Base-by-base conservation (phyloP, 2,113 vertebrate genomes). In the Chaenocephalus aceratus region DNA sequence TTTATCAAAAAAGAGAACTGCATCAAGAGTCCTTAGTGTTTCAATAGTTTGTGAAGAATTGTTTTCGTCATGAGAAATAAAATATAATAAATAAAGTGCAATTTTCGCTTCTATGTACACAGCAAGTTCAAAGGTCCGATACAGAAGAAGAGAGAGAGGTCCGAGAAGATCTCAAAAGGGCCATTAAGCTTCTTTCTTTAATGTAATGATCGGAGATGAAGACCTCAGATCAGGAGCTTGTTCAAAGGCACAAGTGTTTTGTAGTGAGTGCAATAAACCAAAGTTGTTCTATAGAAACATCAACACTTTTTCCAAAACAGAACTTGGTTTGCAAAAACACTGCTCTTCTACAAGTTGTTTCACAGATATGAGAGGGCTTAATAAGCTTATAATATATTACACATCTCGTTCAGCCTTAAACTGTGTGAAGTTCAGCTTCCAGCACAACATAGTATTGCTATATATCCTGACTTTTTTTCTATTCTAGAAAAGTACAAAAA, bases 221-320 rank as follows among this genome's bases (percentile, higher is more conserved):
- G 51, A 45, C 14, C 34, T 82, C 86, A 66, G 73, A 73, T 74
- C 16, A 53, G 7, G n/a, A 59, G 61, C 94, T 94, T 95, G 91
- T 94, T 94, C 90, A 84, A 95, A 95, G 95, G 95, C 95, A 95
- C 95, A 86, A 83, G 87, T 86, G 78, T 92, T 92, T 88, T 82
- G 82, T 81, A 80, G 85, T 90, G 86, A 93, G 83, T 82, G 90
- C 86, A 92, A 88, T 82, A 75, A 82, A 91, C 77, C 66, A 64
- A 70, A 58, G 60, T 18, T 23, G 30, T 65, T 41, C 59, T 54
- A 67, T 49, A 69, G 51, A 65, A 80, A 72, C 65, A 74, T 88
- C 75, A 92, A 93, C 92, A 92, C 89, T 93, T 68, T 88, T 88
- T 90, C 72, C 77, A 64, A 79, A 49, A 15, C 34, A 72, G 59